Evolutionary conservation across 2,888 invertebrate species (phyloP), one percentile per base, ranked within the genome.

Genomic region (Pristionchus exspectatus): DNA sequence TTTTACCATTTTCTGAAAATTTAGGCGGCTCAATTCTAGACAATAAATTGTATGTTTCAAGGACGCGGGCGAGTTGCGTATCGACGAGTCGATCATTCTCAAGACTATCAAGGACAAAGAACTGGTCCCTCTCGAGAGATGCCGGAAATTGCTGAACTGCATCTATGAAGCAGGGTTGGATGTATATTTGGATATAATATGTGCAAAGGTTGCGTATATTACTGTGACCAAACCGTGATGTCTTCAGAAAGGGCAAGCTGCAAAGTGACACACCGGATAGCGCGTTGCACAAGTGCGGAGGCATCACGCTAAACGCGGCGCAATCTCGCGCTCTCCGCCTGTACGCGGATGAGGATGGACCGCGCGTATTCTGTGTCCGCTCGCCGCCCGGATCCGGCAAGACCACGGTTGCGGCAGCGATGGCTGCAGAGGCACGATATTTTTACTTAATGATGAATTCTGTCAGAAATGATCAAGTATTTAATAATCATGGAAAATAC

Each of bases 371-470:
- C 83, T 83, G 83, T 21, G 27, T 83, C 30, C 83, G 2, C 54
- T 83, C 83, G 54, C 56, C 83, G 14, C 83, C 83, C 56, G 83
- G 83, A n/a, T 83, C 83, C 5, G 83, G 83, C 7, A 27, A 66
- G 66, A 66, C 24, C 5, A 38, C 38, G 2, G 69, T 69, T 30
- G 69, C 69, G n/a, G 69, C 69, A 1, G 69, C 69, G 12, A 69
- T 69, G n/a, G 69, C 69, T 27, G 69, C 69, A 12, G 63, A 63
- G 44, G 44, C 38, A 38, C 38, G 5, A 38, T 38, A 38, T 38
- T 38, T 38, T 38, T n/a, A n/a, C n/a, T n/a, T n/a, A n/a, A n/a
- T n/a, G n/a, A n/a, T n/a, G n/a, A n/a, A n/a, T n/a, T n/a, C n/a
- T n/a, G n/a, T n/a, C n/a, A n/a, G n/a, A n/a, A n/a, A n/a, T n/a